A percentile compares a stretch with the other conserved stretches of the same genome.
Evolutionary conservation across 2,797 vertebrate genomes (phyloP).

Genomic region (Falco berigora): DNA sequence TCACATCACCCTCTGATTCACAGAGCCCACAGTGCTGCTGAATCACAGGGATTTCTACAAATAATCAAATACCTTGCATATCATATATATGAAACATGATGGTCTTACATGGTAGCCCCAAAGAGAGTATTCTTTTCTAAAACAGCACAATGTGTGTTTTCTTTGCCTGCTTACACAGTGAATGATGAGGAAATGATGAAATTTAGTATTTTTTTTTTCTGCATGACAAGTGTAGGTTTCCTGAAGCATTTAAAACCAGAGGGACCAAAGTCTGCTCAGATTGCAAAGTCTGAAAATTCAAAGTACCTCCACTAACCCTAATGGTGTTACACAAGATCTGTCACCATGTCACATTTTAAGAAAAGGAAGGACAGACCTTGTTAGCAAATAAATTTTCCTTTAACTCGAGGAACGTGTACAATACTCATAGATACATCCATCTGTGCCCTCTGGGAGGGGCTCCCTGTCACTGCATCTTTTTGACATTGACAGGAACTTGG

Average conservation of each 20-base stretch:
- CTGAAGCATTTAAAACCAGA: background rate
- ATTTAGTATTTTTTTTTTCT: background rate
- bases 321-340: background rate
- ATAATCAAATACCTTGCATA: constrained; percentile 43
- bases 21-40: background rate
- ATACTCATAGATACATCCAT: background rate
- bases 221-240: background rate
- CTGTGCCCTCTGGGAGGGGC: background rate
- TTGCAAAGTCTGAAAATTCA: background rate
- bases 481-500: background rate
- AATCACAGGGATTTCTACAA: constrained; percentile 37
- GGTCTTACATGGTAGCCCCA: constrained; percentile 5
- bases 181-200: constrained; percentile 33
- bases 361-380: background rate
- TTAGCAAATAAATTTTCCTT: background rate
- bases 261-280: background rate
- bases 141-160: background rate
- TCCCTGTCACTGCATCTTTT: background rate
- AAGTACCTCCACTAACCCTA: background rate
- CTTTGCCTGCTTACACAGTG: constrained; percentile 5
- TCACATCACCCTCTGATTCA: constrained; percentile 17
- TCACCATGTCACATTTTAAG: background rate
- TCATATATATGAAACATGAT: background rate
- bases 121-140: background rate
- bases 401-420: background rate